A percentile compares a stretch with the other conserved stretches of the same genome.
Conservation (phyloP, 1,140 invertebrate species). For the Drosophila busckii region DNA sequence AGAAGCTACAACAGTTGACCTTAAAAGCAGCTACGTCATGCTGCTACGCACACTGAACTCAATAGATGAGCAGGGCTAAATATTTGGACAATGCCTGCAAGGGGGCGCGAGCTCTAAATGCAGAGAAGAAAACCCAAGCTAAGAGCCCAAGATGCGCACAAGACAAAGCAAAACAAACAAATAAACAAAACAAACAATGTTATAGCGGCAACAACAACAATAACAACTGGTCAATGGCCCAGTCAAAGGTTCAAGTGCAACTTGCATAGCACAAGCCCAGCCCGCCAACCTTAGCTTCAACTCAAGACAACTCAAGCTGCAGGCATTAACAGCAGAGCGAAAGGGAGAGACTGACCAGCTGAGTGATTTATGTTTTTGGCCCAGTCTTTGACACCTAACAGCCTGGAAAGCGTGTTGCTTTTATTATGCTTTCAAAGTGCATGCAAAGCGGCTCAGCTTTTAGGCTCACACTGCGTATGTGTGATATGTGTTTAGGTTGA, state of each 20-base stretch:
- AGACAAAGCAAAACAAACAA: slow-evolving; percentile 46
- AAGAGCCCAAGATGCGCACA: slow-evolving; percentile 18
- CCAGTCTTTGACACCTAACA: slow-evolving; percentile 64
- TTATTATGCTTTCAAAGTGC: slow-evolving; percentile 34
- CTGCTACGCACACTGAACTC: slow-evolving; percentile 39
- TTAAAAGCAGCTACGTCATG: slow-evolving; percentile 60
- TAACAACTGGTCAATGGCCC: slow-evolving; percentile 35
- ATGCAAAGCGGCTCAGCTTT: slow-evolving; percentile 7
- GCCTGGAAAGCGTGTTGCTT: slow-evolving; percentile 51
- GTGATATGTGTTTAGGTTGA: slow-evolving; percentile 28
- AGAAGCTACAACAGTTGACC: slow-evolving; percentile 54
- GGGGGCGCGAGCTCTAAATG: slow-evolving; percentile 29
- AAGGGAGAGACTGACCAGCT: slow-evolving; percentile 8
- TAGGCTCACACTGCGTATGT: slow-evolving; percentile 49
- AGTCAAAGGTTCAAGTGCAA: slow-evolving; percentile 64
- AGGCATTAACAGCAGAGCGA: slow-evolving; percentile 13
- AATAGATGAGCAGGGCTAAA: slow-evolving; percentile 44
- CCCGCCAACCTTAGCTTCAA: slow-evolving; percentile 40
- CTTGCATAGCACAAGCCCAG: slow-evolving; percentile 51
- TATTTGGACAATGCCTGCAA: slow-evolving; percentile 69
- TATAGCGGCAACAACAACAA: slow-evolving; percentile 28
- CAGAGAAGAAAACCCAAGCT: slow-evolving; percentile 47
- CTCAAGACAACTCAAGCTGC: slow-evolving; percentile 60
- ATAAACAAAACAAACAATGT: slow-evolving; percentile 9
- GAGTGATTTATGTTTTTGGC: slow-evolving; percentile 67